Conservation (phyloP, 2,113 vertebrate genomes). For the Toxotes jaculatrix region DNA sequence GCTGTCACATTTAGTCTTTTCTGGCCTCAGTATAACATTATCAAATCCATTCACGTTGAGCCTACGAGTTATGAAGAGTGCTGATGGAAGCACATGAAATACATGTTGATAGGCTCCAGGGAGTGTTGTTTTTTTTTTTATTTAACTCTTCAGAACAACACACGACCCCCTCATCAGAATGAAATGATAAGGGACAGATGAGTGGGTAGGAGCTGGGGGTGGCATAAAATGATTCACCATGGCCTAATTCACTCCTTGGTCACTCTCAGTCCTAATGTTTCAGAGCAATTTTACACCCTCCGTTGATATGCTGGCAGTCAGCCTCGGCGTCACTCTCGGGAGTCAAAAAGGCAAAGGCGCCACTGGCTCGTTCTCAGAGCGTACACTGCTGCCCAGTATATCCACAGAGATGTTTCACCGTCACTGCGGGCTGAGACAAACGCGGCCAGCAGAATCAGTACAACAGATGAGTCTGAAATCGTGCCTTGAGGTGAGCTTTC, state of each 20-base stretch:
- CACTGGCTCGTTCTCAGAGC: constrained; percentile 29
- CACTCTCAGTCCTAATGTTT: constrained; percentile 65
- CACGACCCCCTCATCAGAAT: constrained; percentile 52
- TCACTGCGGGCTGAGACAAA: constrained; percentile 47
- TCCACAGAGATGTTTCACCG: constrained; percentile 23
- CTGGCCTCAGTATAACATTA: constrained; percentile 36
- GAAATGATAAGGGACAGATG: constrained; percentile 70
- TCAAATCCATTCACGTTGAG: constrained; percentile 58
- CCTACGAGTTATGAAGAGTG: constrained; percentile 43
- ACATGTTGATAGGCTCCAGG: constrained; percentile 47
- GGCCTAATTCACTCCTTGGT: constrained; percentile 67
- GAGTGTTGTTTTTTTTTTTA: constrained; percentile 15
- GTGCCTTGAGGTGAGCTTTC: constrained; percentile 52
- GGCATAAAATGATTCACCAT: constrained; percentile 64
- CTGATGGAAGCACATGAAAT: constrained; percentile 70
- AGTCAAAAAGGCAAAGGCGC: constrained; percentile 50
- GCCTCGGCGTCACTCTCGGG: constrained; percentile 31
- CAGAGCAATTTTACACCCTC: constrained; percentile 55
- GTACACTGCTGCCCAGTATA: constrained; percentile 6
- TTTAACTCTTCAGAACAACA: constrained; percentile 43
- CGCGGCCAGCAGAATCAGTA: constrained; percentile 47
- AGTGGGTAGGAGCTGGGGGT: constrained; percentile 65
- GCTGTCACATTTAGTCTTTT: constrained; percentile 27
- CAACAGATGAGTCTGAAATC: constrained; percentile 56
- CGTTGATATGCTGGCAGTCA: constrained; percentile 55